These are phyloP conservation scores for Drosophila algonquin DNA, from an alignment of 2,888 invertebrate genomes.

Conservation along the genomic window DNA sequence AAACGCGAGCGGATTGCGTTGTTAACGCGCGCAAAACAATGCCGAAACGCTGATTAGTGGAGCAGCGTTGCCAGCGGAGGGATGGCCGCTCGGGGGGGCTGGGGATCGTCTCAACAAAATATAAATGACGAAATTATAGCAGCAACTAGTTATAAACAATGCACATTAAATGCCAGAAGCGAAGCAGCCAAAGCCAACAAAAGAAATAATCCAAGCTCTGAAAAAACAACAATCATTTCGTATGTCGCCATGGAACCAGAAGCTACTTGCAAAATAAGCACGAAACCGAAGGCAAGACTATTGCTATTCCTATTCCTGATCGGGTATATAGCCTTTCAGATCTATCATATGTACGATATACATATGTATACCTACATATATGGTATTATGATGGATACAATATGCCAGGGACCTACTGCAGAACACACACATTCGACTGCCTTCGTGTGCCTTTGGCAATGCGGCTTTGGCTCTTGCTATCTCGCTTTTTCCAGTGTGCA, in stretches of 20 bases:
- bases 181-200: slow-evolving; percentile 27
- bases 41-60: slow-evolving; percentile 40
- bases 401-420: too few relatives aligned
- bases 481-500: too few relatives aligned
- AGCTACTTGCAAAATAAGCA: slow-evolving; percentile 21
- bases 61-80: neutral
- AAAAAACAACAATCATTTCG: slow-evolving; percentile 8
- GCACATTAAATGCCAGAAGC: slow-evolving; percentile 64
- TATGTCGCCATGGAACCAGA: slow-evolving; percentile 6
- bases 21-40: slow-evolving; percentile 70
- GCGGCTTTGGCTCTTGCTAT: too few relatives aligned
- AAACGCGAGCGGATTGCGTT: slow-evolving; percentile 64
- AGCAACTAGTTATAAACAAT: slow-evolving; percentile 61
- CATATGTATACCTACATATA: neutral
- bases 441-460: too few relatives aligned
- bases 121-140: slow-evolving; percentile 73
- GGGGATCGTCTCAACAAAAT: slow-evolving; percentile 45
- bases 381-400: too few relatives aligned
- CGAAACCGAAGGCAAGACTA: neutral
- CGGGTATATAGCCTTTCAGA: neutral
- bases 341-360: neutral
- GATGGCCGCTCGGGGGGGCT: neutral
- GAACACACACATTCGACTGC: too few relatives aligned
- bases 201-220: slow-evolving; percentile 6
- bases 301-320: neutral